These are phyloP conservation scores for Nylanderia fulva DNA, from an alignment of 1,140 invertebrate species.

Conservation along the genomic window DNA sequence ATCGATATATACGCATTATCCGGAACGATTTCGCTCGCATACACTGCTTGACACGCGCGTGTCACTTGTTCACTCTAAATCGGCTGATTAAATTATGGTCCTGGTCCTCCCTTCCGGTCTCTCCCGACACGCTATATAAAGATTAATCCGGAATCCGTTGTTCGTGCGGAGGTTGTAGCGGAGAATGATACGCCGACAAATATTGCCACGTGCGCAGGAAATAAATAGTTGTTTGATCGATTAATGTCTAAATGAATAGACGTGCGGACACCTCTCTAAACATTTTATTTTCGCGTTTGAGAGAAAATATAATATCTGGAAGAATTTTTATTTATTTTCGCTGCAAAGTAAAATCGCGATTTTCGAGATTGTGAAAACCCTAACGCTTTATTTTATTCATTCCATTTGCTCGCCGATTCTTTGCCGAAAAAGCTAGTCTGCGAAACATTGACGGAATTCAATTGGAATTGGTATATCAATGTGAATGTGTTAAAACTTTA, in stretches of 20 bases:
- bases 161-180: background rate
- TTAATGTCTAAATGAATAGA: conserved; percentile 1
- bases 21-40: conserved; percentile 57
- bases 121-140: conserved; percentile 39
- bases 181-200: conserved; percentile 48
- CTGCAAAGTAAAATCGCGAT: background rate
- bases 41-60: conserved; percentile 50
- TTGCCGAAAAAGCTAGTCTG: conserved; percentile 3
- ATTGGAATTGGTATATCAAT: conserved; percentile 49
- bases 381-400: background rate
- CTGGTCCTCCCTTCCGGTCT: background rate
- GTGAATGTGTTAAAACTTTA: conserved; percentile 52
- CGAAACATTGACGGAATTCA: conserved; percentile 28
- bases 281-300: background rate
- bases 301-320: background rate
- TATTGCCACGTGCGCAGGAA: conserved; percentile 17
- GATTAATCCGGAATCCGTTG: conserved; percentile 59
- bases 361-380: background rate
- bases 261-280: background rate
- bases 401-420: conserved; percentile 14
- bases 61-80: conserved; percentile 64
- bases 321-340: background rate
- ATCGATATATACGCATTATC: conserved; percentile 60
- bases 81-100: conserved; percentile 63
- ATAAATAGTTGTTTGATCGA: conserved; percentile 43